Percentiles rank a stretch among this genome's conserved stretches.
These are phyloP conservation scores for Sarcophaga peregrina DNA, from an alignment of 1,140 invertebrate genomes.

Conservation along the genomic window DNA sequence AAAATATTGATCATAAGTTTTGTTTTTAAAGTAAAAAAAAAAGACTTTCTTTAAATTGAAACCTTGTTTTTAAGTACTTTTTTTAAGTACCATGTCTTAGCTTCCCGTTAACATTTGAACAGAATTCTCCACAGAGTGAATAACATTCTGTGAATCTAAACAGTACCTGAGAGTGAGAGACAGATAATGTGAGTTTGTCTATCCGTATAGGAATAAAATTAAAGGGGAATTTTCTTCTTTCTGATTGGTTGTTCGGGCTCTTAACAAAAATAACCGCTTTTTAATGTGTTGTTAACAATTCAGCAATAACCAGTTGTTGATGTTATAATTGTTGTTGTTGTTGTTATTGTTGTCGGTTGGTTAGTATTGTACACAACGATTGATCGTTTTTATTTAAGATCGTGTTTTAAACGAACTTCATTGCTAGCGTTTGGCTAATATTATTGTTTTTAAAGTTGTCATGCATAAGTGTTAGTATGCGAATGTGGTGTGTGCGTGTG, in stretches of 20 bases:
- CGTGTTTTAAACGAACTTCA: conserved; percentile 29
- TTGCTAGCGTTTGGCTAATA: neutral
- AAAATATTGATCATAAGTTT: no score
- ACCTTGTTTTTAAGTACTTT: no score
- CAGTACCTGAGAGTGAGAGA: neutral
- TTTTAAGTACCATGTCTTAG: neutral
- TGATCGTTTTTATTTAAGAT: conserved; percentile 31
- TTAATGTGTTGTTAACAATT: neutral
- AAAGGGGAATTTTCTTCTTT: neutral
- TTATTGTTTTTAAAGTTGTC: neutral
- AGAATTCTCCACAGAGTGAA: neutral
- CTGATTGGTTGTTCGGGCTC: neutral
- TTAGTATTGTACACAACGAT: neutral
- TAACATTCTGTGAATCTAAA: no score
- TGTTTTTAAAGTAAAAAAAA: no score
- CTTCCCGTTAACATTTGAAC: neutral
- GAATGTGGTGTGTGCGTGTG: neutral
- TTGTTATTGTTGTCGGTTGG: neutral
- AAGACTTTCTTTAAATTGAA: no score
- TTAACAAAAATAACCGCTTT: conserved; percentile 6
- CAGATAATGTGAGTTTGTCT: neutral
- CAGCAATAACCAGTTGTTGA: neutral
- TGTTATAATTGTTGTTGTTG: neutral
- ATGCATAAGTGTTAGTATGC: no score
- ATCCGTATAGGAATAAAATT: neutral